Evolutionary conservation across 2,113 vertebrate genomes (phyloP).

Genomic region (Erythrocercus mccallii): DNA sequence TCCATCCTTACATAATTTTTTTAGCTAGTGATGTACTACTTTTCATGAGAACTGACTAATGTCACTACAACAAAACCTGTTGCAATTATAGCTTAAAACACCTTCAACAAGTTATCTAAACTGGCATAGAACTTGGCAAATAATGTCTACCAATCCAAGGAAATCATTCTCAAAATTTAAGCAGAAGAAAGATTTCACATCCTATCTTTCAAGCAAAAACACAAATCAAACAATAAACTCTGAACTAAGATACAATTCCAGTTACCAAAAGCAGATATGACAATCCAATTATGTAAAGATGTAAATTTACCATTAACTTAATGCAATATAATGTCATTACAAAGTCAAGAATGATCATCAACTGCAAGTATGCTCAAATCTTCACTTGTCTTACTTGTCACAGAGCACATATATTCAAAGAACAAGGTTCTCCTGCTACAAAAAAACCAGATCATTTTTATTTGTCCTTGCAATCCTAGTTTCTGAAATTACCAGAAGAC

Average conservation of each 20-base stretch:
- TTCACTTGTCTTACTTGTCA: neutral
- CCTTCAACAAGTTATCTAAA: neutral
- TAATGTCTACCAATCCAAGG: neutral
- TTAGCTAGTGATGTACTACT: neutral
- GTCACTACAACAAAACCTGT: neutral
- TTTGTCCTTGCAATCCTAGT: neutral
- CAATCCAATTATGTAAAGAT: neutral
- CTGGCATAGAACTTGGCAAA: neutral
- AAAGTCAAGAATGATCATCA: neutral
- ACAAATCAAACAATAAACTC: neutral
- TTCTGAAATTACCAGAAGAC: neutral
- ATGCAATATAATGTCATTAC: neutral
- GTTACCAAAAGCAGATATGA: neutral
- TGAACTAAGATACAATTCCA: neutral
- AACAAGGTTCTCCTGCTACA: neutral
- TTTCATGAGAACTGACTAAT: neutral
- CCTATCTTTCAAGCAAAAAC: neutral
- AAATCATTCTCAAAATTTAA: neutral
- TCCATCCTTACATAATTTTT: neutral
- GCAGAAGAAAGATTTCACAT: neutral
- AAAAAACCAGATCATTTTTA: fast-evolving
- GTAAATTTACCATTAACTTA: neutral
- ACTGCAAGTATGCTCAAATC: neutral
- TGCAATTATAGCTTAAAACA: neutral
- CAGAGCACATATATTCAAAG: neutral